These are phyloP conservation scores for Drosophila punjabiensis DNA, from an alignment of 1,140 invertebrate genomes.

Conservation along the genomic window DNA sequence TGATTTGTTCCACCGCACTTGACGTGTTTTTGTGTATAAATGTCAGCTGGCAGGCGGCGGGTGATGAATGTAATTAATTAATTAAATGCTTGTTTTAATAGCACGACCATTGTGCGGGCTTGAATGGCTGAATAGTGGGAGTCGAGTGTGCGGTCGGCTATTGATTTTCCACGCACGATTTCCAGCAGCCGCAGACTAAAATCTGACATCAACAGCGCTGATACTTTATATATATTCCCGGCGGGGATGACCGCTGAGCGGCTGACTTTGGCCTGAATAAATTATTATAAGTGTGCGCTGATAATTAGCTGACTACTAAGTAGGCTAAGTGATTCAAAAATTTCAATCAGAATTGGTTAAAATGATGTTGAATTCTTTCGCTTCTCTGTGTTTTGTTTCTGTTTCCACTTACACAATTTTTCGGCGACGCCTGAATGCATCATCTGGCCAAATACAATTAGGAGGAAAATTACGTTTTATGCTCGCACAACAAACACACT, in stretches of 20 bases:
- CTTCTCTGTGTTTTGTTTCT: neutral
- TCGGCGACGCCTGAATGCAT: neutral
- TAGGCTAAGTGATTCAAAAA: slow-evolving; percentile 4
- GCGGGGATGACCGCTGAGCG: neutral
- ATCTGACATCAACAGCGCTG: slow-evolving; percentile 18
- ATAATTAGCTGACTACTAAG: slow-evolving; percentile 16
- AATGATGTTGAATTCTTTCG: neutral
- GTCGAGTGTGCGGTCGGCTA: slow-evolving; percentile 30
- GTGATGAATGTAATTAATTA: slow-evolving; percentile 70
- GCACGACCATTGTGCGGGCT: slow-evolving; percentile 12
- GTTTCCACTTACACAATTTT: neutral
- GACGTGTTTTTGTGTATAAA: slow-evolving; percentile 48
- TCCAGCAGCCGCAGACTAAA: slow-evolving; percentile 32
- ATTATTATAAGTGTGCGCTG: slow-evolving; percentile 9
- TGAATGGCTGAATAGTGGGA: slow-evolving; percentile 11
- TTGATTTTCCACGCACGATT: slow-evolving; percentile 59
- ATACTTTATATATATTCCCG: neutral
- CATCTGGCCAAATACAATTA: slow-evolving; percentile 35
- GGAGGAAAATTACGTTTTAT: slow-evolving; percentile 34
- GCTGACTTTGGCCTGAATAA: slow-evolving; percentile 28
- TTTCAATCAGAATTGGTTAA: slow-evolving; percentile 1
- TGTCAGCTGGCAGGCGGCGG: slow-evolving; percentile 32
- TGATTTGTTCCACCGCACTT: slow-evolving; percentile 67
- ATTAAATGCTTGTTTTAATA: slow-evolving; percentile 59
- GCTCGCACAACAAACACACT: slow-evolving; percentile 3